Percentiles rank a stretch among this genome's conserved stretches.
These are phyloP conservation scores for Rhinoraja longicauda DNA, from an alignment of 2,797 vertebrate genomes.

Conservation along the genomic window DNA sequence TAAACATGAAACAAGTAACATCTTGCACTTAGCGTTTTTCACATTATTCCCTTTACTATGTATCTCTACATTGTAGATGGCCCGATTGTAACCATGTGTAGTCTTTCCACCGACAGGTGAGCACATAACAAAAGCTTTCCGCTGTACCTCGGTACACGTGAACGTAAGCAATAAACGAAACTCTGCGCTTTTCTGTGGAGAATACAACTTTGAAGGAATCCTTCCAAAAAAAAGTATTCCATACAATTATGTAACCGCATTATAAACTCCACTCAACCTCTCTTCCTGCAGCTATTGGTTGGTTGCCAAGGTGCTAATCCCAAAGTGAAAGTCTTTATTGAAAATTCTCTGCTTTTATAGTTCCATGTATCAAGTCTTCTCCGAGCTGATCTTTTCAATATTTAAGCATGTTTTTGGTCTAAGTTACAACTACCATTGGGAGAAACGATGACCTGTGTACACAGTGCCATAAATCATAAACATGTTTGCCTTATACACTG, in stretches of 20 bases:
- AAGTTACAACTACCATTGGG: background rate
- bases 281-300: background rate
- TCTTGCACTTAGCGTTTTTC: too few relatives aligned
- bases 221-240: background rate
- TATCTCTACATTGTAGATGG: too few relatives aligned
- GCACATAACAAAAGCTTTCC: too few relatives aligned
- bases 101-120: too few relatives aligned
- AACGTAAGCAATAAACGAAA: too few relatives aligned
- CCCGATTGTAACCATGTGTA: too few relatives aligned
- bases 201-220: background rate
- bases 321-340: background rate
- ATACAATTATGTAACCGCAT: background rate
- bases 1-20: background rate
- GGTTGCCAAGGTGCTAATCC: constrained; percentile 9
- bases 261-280: background rate
- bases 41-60: too few relatives aligned
- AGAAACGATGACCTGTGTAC: background rate
- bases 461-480: background rate
- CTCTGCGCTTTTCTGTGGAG: background rate
- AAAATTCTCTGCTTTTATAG: background rate
- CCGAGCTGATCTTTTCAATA: background rate
- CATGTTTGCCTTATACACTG: background rate
- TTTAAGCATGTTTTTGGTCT: background rate
- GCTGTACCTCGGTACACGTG: too few relatives aligned
- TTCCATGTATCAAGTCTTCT: constrained; percentile 1